A percentile compares a stretch with the other conserved stretches of the same genome.
Evolutionary conservation across 2,888 invertebrate species (phyloP).

Genomic region (Erynnis tages): DNA sequence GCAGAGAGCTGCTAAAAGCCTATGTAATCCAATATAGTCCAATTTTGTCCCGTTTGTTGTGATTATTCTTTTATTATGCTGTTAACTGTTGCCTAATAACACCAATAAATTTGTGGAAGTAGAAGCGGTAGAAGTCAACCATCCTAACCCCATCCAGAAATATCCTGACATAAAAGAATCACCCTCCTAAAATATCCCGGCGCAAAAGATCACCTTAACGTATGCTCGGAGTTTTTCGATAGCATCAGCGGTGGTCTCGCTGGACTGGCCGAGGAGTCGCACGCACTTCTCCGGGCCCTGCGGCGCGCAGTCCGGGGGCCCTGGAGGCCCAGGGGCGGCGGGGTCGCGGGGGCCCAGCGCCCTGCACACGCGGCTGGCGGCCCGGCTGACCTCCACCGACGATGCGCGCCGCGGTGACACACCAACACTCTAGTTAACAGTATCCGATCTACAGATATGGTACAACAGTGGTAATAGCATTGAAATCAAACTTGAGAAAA

Average conservation of each 20-base stretch:
- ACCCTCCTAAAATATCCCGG: neutral
- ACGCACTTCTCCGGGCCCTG: slow-evolving; percentile 29
- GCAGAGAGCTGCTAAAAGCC: no score
- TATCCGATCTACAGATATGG: slow-evolving; percentile 17
- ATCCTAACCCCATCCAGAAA: no score
- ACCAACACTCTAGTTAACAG: slow-evolving; percentile 69
- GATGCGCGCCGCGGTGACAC: slow-evolving; percentile 33
- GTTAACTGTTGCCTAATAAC: no score
- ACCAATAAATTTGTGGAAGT: no score
- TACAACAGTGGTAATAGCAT: neutral
- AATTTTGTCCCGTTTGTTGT: no score
- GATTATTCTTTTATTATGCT: no score
- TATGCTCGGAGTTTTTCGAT: slow-evolving; percentile 60
- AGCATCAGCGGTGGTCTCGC: slow-evolving; percentile 56
- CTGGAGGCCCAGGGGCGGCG: slow-evolving; percentile 16
- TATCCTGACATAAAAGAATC: neutral
- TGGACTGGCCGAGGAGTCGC: slow-evolving; percentile 49
- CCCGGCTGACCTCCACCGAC: slow-evolving; percentile 42
- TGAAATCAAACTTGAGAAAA: no score
- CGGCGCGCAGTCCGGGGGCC: slow-evolving; percentile 14
- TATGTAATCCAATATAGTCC: no score
- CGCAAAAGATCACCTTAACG: slow-evolving; percentile 45
- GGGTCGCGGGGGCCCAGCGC: slow-evolving; percentile 25
- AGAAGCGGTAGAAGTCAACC: no score
- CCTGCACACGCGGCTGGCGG: slow-evolving; percentile 36